Evolutionary conservation across 2,113 vertebrate genomes (phyloP).

Genomic region (Bombycilla garrulus): DNA sequence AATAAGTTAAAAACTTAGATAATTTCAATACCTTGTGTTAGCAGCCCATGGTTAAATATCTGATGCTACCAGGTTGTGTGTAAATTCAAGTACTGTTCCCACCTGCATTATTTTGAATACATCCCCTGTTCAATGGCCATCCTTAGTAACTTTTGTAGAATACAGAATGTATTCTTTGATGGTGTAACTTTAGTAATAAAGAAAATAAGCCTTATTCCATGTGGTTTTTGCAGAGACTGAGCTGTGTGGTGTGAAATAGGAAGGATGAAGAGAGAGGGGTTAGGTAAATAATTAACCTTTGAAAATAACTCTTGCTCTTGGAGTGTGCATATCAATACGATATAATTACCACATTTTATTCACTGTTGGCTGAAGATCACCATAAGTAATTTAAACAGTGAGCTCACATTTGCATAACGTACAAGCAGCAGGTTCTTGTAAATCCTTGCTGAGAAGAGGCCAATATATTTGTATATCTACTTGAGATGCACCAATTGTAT

Average conservation of each 20-base stretch:
- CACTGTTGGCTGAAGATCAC: conserved; percentile 57
- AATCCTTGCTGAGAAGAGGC: background rate
- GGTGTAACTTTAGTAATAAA: background rate
- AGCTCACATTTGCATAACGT: conserved; percentile 58
- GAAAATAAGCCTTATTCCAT: background rate
- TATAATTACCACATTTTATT: conserved; percentile 70
- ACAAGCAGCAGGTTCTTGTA: background rate
- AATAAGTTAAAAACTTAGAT: background rate
- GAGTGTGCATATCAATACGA: conserved; percentile 58
- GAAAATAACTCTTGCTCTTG: conserved; percentile 66
- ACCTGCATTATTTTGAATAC: background rate
- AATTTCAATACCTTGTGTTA: background rate
- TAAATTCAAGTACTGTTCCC: background rate
- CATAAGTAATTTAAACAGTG: conserved; percentile 63
- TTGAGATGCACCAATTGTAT: background rate
- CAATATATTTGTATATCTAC: background rate
- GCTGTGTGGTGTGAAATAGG: conserved; percentile 22
- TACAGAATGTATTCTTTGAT: background rate
- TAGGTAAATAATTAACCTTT: conserved; percentile 78
- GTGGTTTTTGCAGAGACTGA: background rate
- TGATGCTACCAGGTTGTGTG: background rate
- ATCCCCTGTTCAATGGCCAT: background rate
- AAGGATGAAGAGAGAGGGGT: conserved; percentile 52
- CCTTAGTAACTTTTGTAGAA: background rate
- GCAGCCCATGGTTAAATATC: background rate